Evolutionary conservation across 2,888 invertebrate genomes (phyloP).

Genomic region (Agelastica alni): DNA sequence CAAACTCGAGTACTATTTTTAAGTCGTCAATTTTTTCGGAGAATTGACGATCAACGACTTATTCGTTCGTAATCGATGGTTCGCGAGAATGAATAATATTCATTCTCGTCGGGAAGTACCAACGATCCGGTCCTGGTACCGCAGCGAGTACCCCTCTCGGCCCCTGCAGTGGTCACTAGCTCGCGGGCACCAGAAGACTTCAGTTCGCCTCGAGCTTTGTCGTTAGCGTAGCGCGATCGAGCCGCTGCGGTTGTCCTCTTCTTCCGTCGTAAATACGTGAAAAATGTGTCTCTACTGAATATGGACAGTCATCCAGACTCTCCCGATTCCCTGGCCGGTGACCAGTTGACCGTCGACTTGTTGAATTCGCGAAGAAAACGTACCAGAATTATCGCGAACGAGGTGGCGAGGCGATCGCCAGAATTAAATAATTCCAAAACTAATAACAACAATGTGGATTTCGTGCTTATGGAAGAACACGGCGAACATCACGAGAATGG

Average conservation of each 20-base stretch:
- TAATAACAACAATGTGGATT: constrained; percentile 57
- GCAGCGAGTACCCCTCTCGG: constrained; percentile 42
- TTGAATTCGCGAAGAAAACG: constrained; percentile 29
- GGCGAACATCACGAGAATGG: constrained; percentile 48
- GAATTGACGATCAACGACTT: too few species aligned
- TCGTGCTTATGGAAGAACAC: constrained; percentile 57
- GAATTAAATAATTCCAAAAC: constrained; percentile 49
- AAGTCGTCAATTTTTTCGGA: too few species aligned
- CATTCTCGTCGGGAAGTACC: too few species aligned
- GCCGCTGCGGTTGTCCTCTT: too few species aligned
- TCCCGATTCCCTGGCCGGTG: constrained; percentile 55
- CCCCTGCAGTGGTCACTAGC: constrained; percentile 50
- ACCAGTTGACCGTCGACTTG: constrained; percentile 48
- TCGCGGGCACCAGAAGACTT: constrained; percentile 53
- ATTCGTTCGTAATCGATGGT: too few species aligned
- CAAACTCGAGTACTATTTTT: too few species aligned
- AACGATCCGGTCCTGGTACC: constrained; percentile 20
- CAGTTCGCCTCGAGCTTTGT: constrained; percentile 55
- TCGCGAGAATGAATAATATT: too few species aligned
- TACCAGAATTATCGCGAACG: constrained; percentile 25
- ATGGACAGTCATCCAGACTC: constrained; percentile 56
- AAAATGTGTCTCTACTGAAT: constrained; percentile 42
- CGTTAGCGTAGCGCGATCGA: too few species aligned
- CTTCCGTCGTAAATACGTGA: too few species aligned
- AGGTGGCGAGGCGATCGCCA: constrained; percentile 36